Evolutionary conservation across 1,140 invertebrate genomes (phyloP).

Genomic region (Tetraneura akinire): DNA sequence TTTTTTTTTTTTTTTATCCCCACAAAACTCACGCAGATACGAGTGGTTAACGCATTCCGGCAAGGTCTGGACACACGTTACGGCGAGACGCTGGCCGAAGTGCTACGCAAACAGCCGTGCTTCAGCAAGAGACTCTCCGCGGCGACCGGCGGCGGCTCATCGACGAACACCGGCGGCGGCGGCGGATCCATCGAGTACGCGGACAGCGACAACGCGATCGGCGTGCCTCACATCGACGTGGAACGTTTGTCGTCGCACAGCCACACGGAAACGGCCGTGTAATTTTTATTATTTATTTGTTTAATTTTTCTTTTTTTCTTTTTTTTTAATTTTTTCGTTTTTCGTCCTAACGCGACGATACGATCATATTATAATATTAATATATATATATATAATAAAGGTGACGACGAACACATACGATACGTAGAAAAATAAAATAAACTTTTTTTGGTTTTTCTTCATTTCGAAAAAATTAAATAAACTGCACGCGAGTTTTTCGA

Average conservation of each 20-base stretch:
- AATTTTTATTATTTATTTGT: not conserved
- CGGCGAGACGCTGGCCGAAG: slow-evolving; percentile 87
- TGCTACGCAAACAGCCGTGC: slow-evolving; percentile 87
- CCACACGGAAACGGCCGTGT: slow-evolving; percentile 90
- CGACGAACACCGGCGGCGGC: not conserved
- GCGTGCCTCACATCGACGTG: slow-evolving; percentile 83
- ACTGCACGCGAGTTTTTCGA: not conserved
- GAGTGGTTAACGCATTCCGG: slow-evolving; percentile 62
- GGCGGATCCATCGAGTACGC: slow-evolving; percentile 80
- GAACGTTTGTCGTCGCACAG: slow-evolving; percentile 87
- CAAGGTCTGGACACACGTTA: slow-evolving; percentile 94
- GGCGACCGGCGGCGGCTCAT: slow-evolving; percentile 63
- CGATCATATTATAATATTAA: too few relatives aligned
- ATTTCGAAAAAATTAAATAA: not conserved
- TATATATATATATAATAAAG: too few relatives aligned
- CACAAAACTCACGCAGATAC: slow-evolving; percentile 70
- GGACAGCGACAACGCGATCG: slow-evolving; percentile 71
- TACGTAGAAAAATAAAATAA: too few relatives aligned
- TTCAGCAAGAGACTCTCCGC: slow-evolving; percentile 86
- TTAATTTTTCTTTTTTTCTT: not conserved
- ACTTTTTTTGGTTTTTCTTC: too few relatives aligned
- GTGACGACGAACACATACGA: too few relatives aligned
- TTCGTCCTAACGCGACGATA: too few relatives aligned
- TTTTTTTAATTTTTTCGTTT: too few relatives aligned
- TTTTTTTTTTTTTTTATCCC: slow-evolving; percentile 18